Base-by-base conservation (phyloP, 2,113 vertebrate species). In the Corythoichthys haematopterus region DNA sequence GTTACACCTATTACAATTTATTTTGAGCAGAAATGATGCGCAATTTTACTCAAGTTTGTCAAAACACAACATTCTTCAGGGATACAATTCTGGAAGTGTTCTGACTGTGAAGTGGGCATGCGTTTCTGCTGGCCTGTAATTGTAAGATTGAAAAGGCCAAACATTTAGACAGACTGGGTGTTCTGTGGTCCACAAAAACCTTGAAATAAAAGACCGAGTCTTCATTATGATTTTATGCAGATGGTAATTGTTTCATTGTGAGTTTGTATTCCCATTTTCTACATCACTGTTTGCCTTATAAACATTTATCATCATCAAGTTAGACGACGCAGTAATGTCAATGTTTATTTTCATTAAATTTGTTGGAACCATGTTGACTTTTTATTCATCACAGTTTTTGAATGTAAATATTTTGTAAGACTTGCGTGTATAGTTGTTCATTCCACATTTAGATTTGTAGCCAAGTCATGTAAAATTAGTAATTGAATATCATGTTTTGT, bases 231-330 rank as follows among this genome's bases (percentile, higher is more conserved):
- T 84, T 68, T 64, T 80, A 43, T 71, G 71, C 85, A 89, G 84
- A 88, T 92, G 88, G 76, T 74, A 77, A 74, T 84, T 52, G 70
- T 80, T 80, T 77, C 53, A 68, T 65, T 75, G 66, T 71, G 40
- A 8, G 38, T 45, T 6, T 45, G 7, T 20, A 61, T 61, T 28
- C 59, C 3, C n/a, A 45, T 43, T 61, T 60, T 61, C n/a, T 10
- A 9, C 53, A 56, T 56, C 14, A n/a, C 50, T 64, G 59, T 68
- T 70, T 63, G 59, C 69, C 50, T 20, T 64, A 55, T 77, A 33
- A 65, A 58, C 57, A 51, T 71, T 70, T 61, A 12, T 43, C 8
- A 20, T 43, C 38, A 45, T 61, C 38, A 45, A 43, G 58, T 20
- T 20, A 5, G 16, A 61, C 43, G 59, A 28, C 16, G 38, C 38